Conservation (phyloP, 2,888 invertebrate genomes). For the Campopleginae sp. region DNA sequence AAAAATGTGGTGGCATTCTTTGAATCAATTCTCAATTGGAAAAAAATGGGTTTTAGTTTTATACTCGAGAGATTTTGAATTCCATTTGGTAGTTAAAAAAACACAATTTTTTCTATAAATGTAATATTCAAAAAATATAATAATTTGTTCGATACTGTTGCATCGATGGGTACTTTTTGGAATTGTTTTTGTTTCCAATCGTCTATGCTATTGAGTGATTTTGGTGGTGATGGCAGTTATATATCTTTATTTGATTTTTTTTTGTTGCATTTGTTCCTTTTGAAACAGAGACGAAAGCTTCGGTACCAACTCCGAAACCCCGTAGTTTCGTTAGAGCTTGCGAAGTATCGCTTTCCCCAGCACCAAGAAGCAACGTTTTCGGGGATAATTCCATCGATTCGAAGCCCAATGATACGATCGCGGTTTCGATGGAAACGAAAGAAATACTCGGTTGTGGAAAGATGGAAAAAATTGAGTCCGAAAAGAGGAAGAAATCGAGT, state of each 20-base stretch:
- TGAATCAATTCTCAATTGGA: not conserved
- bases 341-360: slow-evolving; percentile 56
- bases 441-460: not conserved
- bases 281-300: slow-evolving; percentile 71
- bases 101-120: not conserved
- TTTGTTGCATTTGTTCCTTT: slow-evolving; percentile 57
- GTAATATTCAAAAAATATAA: not conserved
- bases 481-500: not conserved
- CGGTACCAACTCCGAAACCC: slow-evolving; percentile 78
- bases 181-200: not conserved
- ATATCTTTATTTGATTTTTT: slow-evolving; percentile 61
- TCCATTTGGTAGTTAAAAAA: too few relatives aligned
- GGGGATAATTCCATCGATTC: slow-evolving; percentile 16
- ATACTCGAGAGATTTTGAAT: not conserved
- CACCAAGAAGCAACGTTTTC: slow-evolving; percentile 57
- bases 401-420: slow-evolving; percentile 4
- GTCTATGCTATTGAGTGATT: slow-evolving; percentile 25
- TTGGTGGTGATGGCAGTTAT: slow-evolving; percentile 71
- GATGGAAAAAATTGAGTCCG: not conserved
- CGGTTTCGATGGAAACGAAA: not conserved
- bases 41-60: too few relatives aligned
- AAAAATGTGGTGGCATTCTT: not conserved
- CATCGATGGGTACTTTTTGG: not conserved
- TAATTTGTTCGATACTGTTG: not conserved
- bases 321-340: slow-evolving; percentile 70